Evolutionary conservation across 1,140 invertebrate species (phyloP), one percentile per base, ranked within the genome.

Genomic region (Bombus pascuorum): DNA sequence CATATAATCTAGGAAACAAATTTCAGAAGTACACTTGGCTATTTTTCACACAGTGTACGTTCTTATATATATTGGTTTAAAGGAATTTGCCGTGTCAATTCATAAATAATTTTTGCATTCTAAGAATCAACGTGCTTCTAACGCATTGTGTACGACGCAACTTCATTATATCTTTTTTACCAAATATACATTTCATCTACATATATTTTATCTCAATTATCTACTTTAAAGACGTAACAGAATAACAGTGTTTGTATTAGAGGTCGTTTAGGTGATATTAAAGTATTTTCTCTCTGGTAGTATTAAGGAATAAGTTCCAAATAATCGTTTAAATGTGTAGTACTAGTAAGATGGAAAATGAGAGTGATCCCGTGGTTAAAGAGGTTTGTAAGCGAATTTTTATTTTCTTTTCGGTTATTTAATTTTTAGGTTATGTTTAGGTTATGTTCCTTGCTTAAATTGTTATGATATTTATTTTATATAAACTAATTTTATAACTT

Each of bases 291-390:
- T 22, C 1, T 53, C 6, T 53, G 47, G 18, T 53, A 53, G 6
- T 22, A 53, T 39, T 6, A 8, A 8, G 1, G 2, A 25, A 84
- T 76, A 73, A 73, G 3, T 44, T 9, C 10, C 22, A 53, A 77
- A 10, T 78, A 66, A 68, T 37, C 42, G 32, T 86, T 65, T 68
- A 90, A 83, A 90, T 91, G 86, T 87, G 77, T 37, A 86, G 83
- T 37, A 81, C 78, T 76, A 83, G 86, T 66, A 68, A 72, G 15
- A 91, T 90, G 85, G 91, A 94, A 12, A 87, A 87, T 65, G 93
- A 94, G 47, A 87, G 86, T 47, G 94, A 94, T 91, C 91, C 93
- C 28, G 91, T 94, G 10, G 87, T 94, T n/a, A 92, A 93, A 86
- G 93, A 95, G 91, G 94, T 95, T 90, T 15, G 80, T 81, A 47